phyloP scores from a whole-genome alignment of 2,113 vertebrate species.

The Phylloscopus whistleri region DNA sequence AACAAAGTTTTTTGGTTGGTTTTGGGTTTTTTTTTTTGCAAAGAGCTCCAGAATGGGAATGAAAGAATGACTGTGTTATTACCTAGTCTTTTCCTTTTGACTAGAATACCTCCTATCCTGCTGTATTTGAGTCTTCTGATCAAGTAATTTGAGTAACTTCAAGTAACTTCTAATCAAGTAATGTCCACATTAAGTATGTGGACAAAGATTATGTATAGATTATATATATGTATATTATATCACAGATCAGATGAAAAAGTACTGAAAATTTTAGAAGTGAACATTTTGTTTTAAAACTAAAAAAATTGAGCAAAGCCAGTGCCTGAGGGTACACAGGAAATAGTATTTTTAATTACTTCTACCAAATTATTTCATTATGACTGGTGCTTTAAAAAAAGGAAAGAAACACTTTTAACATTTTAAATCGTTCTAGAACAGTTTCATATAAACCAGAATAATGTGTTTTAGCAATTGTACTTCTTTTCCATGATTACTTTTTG shows the following conservation, averaged over 20 bases:
- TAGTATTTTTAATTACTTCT: not conserved
- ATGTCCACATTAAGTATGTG: not conserved
- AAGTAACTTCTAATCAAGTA: not conserved
- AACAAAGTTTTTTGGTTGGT: not conserved
- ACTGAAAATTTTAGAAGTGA: not conserved
- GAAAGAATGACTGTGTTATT: not conserved
- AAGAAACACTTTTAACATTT: not conserved
- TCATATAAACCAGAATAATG: not conserved
- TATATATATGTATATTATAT: too few relatives aligned
- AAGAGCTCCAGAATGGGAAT: not conserved
- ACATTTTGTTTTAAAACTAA: not conserved
- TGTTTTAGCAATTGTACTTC: not conserved
- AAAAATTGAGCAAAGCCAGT: not conserved
- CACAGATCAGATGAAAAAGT: not conserved
- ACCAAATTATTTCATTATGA: not conserved
- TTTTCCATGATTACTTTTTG: not conserved
- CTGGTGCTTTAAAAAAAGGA: not conserved
- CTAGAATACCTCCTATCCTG: not conserved
- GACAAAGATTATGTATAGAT: not conserved
- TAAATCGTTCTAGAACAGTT: not conserved
- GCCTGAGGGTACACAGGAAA: not conserved
- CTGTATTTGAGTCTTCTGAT: not conserved
- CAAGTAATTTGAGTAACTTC: not conserved
- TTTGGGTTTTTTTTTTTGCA: not conserved
- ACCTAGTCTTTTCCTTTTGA: not conserved